Percentiles rank a stretch among this genome's conserved stretches.
Evolutionary conservation across 2,797 vertebrate species (phyloP).

Genomic region (Atherinosoma microstoma): DNA sequence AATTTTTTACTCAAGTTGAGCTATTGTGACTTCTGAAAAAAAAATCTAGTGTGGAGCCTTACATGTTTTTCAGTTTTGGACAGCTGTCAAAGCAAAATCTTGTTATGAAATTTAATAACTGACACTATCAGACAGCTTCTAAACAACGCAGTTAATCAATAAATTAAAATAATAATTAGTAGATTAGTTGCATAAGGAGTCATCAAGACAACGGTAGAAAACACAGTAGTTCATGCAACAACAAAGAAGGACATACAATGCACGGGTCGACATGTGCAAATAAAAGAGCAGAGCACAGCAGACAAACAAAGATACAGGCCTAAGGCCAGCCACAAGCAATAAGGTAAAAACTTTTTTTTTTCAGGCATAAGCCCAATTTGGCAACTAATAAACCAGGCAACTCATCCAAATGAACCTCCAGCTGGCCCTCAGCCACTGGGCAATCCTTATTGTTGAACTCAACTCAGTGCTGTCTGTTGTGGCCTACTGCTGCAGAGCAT

Average conservation of each 20-base stretch:
- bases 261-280: background rate
- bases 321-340: conserved; percentile 28
- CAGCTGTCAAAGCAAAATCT: no score
- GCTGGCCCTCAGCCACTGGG: conserved; percentile 58
- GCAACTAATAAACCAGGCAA: conserved; percentile 45
- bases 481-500: conserved; percentile 76
- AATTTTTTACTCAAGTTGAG: no score
- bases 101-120: no score
- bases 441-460: conserved; percentile 65
- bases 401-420: conserved; percentile 54
- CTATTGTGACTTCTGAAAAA: no score
- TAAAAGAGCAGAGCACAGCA: conserved; percentile 8
- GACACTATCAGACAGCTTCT: no score
- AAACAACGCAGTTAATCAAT: no score
- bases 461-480: conserved; percentile 62
- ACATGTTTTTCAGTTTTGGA: no score
- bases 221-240: no score
- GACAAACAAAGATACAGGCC: conserved; percentile 25
- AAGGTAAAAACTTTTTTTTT: conserved; percentile 37
- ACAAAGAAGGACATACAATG: background rate
- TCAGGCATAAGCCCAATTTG: conserved; percentile 48
- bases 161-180: no score
- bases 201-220: no score
- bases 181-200: no score
- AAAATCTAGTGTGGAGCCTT: no score